These are phyloP conservation scores for Rhorus exstirpatorius DNA, from an alignment of 2,888 invertebrate genomes.

Conservation along the genomic window DNA sequence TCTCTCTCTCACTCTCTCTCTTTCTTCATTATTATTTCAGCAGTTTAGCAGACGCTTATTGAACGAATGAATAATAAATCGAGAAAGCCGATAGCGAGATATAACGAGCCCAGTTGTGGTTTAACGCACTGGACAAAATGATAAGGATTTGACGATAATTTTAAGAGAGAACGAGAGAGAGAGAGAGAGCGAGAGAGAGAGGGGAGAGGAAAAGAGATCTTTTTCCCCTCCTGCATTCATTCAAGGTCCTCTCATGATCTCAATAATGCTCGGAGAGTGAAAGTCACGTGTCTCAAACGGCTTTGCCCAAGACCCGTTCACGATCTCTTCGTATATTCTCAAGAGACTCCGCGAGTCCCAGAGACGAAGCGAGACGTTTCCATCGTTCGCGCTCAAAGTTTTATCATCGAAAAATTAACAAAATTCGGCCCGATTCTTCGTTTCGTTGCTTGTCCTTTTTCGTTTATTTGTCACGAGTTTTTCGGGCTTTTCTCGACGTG, in stretches of 20 bases:
- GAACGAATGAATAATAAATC: slow-evolving; percentile 44
- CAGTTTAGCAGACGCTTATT: slow-evolving; percentile 24
- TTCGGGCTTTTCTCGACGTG: too few relatives aligned
- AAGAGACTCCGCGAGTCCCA: slow-evolving; percentile 39
- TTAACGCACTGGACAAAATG: slow-evolving; percentile 27
- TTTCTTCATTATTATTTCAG: slow-evolving; percentile 31
- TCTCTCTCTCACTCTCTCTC: background rate
- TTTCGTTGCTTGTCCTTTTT: background rate
- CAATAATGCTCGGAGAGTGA: slow-evolving; percentile 76
- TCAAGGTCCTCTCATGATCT: slow-evolving; percentile 76
- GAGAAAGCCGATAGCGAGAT: slow-evolving; percentile 33
- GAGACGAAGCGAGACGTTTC: slow-evolving; percentile 17
- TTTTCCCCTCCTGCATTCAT: slow-evolving; percentile 20
- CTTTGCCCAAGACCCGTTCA: slow-evolving; percentile 40
- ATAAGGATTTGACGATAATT: slow-evolving; percentile 52
- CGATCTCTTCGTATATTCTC: slow-evolving; percentile 43
- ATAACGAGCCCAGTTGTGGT: slow-evolving; percentile 42
- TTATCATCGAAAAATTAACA: background rate
- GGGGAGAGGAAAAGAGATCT: slow-evolving; percentile 12
- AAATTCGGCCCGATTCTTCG: background rate
- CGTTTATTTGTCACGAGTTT: background rate
- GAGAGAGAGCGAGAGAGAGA: background rate
- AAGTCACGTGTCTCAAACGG: slow-evolving; percentile 77
- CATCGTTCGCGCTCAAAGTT: background rate
- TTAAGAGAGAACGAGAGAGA: background rate